These are phyloP conservation scores for Miltochrista miniata DNA, from an alignment of 2,888 invertebrate species.

Conservation along the genomic window DNA sequence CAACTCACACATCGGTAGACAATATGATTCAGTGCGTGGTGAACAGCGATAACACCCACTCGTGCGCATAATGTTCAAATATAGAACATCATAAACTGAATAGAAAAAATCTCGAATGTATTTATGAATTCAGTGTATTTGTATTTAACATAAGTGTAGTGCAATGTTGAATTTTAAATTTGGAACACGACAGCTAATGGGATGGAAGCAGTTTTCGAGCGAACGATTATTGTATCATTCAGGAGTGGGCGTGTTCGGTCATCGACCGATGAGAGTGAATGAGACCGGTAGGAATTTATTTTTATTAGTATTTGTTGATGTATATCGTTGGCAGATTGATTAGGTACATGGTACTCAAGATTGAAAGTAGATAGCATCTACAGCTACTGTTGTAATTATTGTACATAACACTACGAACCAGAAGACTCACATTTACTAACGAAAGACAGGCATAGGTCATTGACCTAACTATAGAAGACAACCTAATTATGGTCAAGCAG, in stretches of 20 bases:
- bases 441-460: no score
- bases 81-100: slow-evolving; percentile 50
- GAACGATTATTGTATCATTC: slow-evolving; percentile 77
- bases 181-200: slow-evolving; percentile 55
- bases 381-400: no score
- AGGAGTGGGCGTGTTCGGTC: slow-evolving; percentile 84
- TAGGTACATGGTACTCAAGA: no score
- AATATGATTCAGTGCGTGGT: slow-evolving; percentile 46
- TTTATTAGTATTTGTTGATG: no score
- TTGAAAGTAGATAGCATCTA: no score
- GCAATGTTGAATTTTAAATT: slow-evolving; percentile 62
- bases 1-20: no score
- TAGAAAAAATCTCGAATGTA: slow-evolving; percentile 14
- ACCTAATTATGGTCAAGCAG: no score
- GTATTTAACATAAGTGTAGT: slow-evolving; percentile 35
- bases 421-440: no score
- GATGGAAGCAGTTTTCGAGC: slow-evolving; percentile 51
- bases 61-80: slow-evolving; percentile 56
- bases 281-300: slow-evolving; percentile 54
- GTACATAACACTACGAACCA: no score
- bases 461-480: no score
- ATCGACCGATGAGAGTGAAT: slow-evolving; percentile 70
- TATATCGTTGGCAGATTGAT: no score
- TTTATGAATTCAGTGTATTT: slow-evolving; percentile 28
- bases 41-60: slow-evolving; percentile 46